These are phyloP conservation scores for Polypedilum pembai DNA, from an alignment of 1,140 invertebrate species.

Conservation along the genomic window DNA sequence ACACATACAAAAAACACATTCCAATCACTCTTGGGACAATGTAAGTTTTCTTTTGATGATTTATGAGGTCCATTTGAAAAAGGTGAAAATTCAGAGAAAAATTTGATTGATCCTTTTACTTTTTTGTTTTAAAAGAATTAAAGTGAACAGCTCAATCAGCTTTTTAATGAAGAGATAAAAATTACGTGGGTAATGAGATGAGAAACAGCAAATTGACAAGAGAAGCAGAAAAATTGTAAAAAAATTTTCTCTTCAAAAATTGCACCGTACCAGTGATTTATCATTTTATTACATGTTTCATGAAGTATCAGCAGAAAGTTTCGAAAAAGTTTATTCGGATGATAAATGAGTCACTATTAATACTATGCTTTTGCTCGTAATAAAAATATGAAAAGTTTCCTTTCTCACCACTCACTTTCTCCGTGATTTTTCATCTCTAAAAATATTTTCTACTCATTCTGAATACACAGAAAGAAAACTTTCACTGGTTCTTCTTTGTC, in stretches of 20 bases:
- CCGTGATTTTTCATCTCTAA: neutral
- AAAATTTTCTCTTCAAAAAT: neutral
- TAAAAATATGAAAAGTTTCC: neutral
- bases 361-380: neutral
- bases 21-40: neutral
- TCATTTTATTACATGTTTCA: conserved; percentile 13
- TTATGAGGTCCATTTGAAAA: neutral
- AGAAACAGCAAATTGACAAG: too few species aligned
- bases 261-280: neutral
- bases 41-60: too few species aligned
- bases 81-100: neutral
- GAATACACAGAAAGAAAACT: neutral
- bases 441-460: neutral
- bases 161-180: too few species aligned
- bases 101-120: too few species aligned
- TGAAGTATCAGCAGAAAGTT: conserved; percentile 10
- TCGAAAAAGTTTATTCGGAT: neutral
- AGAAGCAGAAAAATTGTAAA: too few species aligned
- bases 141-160: too few species aligned
- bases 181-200: too few species aligned
- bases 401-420: neutral
- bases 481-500: neutral
- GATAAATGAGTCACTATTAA: conserved; percentile 18
- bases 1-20: neutral
- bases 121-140: too few species aligned